Percentiles rank a stretch among this genome's conserved stretches.
Evolutionary conservation across 2,888 invertebrate genomes (phyloP).

Genomic region (Eupithecia centaureata): DNA sequence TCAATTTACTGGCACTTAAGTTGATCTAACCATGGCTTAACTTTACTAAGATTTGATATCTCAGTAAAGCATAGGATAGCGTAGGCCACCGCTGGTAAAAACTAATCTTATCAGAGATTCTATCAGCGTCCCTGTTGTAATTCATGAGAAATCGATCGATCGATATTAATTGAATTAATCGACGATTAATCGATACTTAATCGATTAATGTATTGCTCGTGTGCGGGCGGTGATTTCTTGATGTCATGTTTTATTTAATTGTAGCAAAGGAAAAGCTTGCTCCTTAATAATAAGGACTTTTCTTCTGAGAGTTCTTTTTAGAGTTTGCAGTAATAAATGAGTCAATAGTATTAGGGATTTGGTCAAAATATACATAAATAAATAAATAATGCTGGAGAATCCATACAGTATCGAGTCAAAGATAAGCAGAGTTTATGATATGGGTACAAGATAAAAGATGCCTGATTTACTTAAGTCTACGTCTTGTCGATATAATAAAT

Average conservation of each 20-base stretch:
- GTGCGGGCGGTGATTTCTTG: not conserved
- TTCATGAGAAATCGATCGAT: not conserved
- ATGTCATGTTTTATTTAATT: not conserved
- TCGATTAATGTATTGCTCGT: not conserved
- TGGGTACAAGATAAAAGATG: too few species aligned
- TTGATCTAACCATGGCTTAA: not conserved
- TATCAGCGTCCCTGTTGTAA: not conserved
- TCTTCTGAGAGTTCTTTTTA: too few species aligned
- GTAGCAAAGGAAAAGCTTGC: not conserved
- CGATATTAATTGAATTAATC: conserved; percentile 1
- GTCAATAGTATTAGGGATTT: too few species aligned
- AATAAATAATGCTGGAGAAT: too few species aligned
- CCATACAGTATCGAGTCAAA: too few species aligned
- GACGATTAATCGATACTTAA: not conserved
- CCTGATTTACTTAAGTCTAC: too few species aligned
- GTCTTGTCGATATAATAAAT: too few species aligned
- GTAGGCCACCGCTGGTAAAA: not conserved
- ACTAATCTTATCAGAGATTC: not conserved
- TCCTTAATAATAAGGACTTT: too few species aligned
- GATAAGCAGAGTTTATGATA: too few species aligned
- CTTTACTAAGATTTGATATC: too few species aligned
- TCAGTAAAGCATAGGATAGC: not conserved
- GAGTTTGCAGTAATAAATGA: too few species aligned
- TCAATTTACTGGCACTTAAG: not conserved
- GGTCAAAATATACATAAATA: too few species aligned